Conservation (phyloP, 2,113 vertebrate species). For the Sterna hirundo region DNA sequence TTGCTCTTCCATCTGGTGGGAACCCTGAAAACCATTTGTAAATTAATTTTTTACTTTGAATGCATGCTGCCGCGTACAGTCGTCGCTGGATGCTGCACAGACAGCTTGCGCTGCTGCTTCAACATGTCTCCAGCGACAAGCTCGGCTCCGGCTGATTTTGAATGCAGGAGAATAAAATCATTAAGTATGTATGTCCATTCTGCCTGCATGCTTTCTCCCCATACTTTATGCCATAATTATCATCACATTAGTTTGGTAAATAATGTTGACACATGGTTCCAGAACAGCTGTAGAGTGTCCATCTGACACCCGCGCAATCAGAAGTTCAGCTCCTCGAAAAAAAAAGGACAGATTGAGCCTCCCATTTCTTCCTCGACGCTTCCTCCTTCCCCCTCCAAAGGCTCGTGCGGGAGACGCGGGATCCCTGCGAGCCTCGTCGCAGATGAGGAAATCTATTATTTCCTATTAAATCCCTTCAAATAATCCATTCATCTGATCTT, state of each 20-base stretch:
- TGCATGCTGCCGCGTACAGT: background rate
- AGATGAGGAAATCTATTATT: background rate
- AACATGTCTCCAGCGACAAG: background rate
- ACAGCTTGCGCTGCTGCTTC: background rate
- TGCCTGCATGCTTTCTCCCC: background rate
- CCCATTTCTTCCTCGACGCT: background rate
- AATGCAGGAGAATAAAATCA: background rate
- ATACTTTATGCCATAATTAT: background rate
- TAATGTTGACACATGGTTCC: constrained; percentile 54
- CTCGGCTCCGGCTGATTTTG: background rate
- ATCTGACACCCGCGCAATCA: background rate
- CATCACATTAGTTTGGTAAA: constrained; percentile 49
- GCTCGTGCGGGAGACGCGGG: background rate
- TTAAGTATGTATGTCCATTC: constrained; percentile 41
- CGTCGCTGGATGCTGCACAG: background rate
- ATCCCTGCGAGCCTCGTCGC: background rate
- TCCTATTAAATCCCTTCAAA: background rate
- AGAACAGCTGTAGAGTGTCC: constrained; percentile 59
- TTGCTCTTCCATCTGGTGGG: constrained; percentile 46
- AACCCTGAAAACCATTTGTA: constrained; percentile 56
- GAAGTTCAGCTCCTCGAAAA: background rate
- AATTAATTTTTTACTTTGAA: constrained; percentile 50
- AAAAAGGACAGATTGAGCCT: background rate
- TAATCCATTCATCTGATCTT: background rate
- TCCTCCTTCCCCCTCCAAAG: background rate